A percentile compares a stretch with the other conserved stretches of the same genome.
Evolutionary conservation across 2,113 vertebrate species (phyloP).

Genomic region (Chrysochloris asiatica): DNA sequence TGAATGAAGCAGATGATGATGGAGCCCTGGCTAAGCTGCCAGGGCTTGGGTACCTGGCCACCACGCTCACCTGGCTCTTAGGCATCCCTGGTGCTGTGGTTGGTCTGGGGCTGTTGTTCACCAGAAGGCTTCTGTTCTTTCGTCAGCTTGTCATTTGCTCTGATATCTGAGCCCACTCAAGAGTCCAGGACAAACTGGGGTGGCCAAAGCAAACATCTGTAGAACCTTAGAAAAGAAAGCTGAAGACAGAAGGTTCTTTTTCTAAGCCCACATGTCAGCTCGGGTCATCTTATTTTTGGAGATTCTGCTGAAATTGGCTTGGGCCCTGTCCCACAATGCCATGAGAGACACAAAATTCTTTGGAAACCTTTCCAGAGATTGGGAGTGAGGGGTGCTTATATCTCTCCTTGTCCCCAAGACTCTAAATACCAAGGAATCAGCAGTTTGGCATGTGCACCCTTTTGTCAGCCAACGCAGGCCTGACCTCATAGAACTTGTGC

Average conservation of each 20-base stretch:
- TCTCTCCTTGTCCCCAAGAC: neutral
- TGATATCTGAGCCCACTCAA: neutral
- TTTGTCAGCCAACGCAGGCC: neutral
- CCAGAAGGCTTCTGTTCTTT: neutral
- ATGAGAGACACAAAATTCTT: neutral
- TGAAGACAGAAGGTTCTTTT: conserved; percentile 31
- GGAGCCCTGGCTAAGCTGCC: neutral
- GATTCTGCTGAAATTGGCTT: conserved; percentile 3
- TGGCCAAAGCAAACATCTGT: neutral
- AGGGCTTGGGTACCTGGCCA: neutral
- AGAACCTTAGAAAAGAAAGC: neutral
- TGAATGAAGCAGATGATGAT: too few species aligned
- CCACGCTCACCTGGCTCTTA: neutral
- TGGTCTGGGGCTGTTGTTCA: neutral
- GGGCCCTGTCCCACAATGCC: neutral
- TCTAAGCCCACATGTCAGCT: conserved; percentile 26
- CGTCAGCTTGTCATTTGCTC: neutral
- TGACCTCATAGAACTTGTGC: fast-evolving
- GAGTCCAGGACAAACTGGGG: neutral
- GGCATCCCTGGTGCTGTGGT: neutral
- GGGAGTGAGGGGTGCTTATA: neutral
- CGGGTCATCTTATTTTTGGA: conserved; percentile 63
- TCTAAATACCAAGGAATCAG: neutral
- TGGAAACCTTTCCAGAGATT: neutral
- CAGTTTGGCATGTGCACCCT: neutral